Conservation (phyloP, 2,888 invertebrate species). For the Zaprionus obscuricornis region DNA sequence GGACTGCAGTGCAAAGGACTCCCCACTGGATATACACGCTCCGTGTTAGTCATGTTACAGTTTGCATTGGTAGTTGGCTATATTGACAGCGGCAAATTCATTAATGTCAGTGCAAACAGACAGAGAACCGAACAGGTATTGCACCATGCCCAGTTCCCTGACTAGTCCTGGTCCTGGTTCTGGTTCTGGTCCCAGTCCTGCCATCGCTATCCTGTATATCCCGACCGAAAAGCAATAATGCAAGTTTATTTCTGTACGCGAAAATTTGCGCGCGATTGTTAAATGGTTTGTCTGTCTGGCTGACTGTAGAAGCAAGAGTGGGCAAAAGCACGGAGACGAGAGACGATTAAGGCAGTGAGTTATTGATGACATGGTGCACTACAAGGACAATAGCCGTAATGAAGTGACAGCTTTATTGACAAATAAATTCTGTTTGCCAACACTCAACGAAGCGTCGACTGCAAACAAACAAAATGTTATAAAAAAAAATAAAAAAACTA, state of each 20-base stretch:
- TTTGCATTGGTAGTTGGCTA: constrained; percentile 48
- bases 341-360: constrained; percentile 45
- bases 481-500: constrained; percentile 12
- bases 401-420: constrained; percentile 78
- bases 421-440: constrained; percentile 73
- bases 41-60: neutral
- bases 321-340: neutral
- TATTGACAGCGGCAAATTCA: constrained; percentile 76
- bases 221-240: constrained; percentile 53
- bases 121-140: constrained; percentile 33
- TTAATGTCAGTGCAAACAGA: constrained; percentile 62
- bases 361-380: constrained; percentile 42
- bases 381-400: constrained; percentile 59
- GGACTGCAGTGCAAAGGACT: no score
- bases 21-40: constrained; percentile 7
- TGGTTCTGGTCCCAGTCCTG: constrained; percentile 7
- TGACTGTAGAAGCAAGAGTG: neutral
- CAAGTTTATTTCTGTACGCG: constrained; percentile 63
- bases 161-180: neutral
- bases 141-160: constrained; percentile 10
- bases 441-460: constrained; percentile 53
- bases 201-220: constrained; percentile 2
- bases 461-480: constrained; percentile 24
- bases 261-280: constrained; percentile 57
- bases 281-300: constrained; percentile 53